Evolutionary conservation across 1,140 invertebrate genomes (phyloP).

Genomic region (Drosophila seguyi): DNA sequence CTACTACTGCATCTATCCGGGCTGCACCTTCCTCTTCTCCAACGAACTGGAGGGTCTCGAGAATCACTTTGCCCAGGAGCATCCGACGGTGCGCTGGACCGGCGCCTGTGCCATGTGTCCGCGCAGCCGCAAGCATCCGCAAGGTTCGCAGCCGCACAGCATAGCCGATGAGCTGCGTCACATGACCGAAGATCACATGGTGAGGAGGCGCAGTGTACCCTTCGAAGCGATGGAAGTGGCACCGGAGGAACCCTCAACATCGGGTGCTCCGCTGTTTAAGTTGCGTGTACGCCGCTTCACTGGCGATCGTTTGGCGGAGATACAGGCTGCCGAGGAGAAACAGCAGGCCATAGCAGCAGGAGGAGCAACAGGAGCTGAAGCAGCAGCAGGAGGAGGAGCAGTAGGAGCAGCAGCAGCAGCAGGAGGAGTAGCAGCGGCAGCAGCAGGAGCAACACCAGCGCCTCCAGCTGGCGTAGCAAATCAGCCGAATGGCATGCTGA

Average conservation of each 20-base stretch:
- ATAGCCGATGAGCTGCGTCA: conserved; percentile 47
- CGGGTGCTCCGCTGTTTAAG: conserved; percentile 23
- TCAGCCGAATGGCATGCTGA: conserved; percentile 27
- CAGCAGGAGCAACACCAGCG: background rate
- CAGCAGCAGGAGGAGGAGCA: no score
- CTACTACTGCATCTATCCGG: conserved; percentile 53
- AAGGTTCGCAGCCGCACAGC: background rate
- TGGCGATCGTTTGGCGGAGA: conserved; percentile 44
- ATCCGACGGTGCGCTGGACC: conserved; percentile 54
- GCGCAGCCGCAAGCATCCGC: background rate
- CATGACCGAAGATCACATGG: conserved; percentile 34
- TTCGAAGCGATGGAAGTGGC: background rate
- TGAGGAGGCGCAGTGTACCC: background rate
- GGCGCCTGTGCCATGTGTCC: conserved; percentile 58
- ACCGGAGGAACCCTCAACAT: background rate
- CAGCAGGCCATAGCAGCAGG: no score
- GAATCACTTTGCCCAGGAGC: conserved; percentile 59
- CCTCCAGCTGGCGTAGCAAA: background rate
- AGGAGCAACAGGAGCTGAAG: no score
- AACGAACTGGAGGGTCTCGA: conserved; percentile 63
- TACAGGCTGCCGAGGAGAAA: background rate
- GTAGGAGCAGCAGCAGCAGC: background rate
- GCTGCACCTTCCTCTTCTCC: conserved; percentile 64
- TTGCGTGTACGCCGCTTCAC: conserved; percentile 66
- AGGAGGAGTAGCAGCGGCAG: background rate